These are phyloP conservation scores for Coendou prehensilis DNA, from an alignment of 2,797 vertebrate species.

Conservation along the genomic window DNA sequence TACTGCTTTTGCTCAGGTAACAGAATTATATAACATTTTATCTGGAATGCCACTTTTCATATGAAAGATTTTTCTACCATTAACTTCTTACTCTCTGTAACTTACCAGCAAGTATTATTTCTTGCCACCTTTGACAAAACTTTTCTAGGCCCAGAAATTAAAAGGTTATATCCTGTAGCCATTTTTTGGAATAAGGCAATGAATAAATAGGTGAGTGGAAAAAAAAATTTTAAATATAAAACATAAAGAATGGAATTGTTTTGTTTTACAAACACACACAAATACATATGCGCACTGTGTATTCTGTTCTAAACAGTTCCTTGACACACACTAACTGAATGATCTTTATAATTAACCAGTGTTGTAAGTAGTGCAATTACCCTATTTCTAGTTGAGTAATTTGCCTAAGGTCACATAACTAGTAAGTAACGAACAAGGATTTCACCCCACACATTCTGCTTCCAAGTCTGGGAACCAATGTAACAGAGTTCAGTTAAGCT, in stretches of 20 bases:
- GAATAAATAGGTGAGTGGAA: background rate
- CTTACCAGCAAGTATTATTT: background rate
- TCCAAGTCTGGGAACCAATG: background rate
- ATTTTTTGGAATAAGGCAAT: background rate
- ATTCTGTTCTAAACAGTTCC: background rate
- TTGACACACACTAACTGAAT: background rate
- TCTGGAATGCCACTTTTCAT: background rate
- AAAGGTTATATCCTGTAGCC: background rate
- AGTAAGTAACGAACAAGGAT: background rate
- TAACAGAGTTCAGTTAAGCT: background rate
- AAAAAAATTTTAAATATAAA: background rate
- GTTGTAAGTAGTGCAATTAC: background rate
- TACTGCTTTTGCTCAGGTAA: background rate
- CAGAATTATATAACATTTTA: background rate
- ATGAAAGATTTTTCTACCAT: constrained; percentile 16
- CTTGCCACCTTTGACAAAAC: background rate
- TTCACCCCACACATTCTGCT: background rate
- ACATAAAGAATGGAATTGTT: background rate
- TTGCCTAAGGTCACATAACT: background rate
- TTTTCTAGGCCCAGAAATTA: background rate
- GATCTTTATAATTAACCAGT: background rate
- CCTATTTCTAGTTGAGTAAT: background rate
- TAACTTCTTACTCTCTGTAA: background rate
- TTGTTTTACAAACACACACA: background rate
- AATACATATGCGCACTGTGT: background rate